Evolutionary conservation across 2,888 invertebrate species (phyloP), one percentile per base, ranked within the genome.

Genomic region (Hipparchia sbordonii): DNA sequence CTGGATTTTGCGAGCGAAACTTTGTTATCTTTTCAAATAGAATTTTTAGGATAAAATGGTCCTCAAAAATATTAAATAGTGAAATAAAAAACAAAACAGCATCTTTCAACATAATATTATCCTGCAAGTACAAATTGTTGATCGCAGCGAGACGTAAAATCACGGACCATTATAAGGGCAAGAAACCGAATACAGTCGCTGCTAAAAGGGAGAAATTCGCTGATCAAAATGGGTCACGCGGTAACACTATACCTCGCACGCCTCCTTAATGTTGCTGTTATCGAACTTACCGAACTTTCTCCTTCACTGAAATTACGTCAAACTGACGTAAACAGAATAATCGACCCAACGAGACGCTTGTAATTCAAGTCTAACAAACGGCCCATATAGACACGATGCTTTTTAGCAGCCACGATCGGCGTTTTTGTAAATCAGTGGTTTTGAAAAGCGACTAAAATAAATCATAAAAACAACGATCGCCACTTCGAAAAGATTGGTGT

Each of bases 211-310:
- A 13, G 46, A 62, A 39, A 46, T 62, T 63, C 60, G 67, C 59
- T 63, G 69, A 56, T 71, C 68, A 74, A 74, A 23, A 74, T 71
- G 71, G 67, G 33, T 59, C 71, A 71, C 63, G 62, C 67, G 71
- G 65, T 59, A 59, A 70, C 67, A 74, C 67, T 59, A 69, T 60
- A 73, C 62, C 56, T 48, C 33, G 33, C 48, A 9, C 10, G 65
- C 60, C 67, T 57, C 48, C 59, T 68, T 46, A 13, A 68, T 59
- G 45, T 8, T 12, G 23, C 13, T 5, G 45, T 59, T 68, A 13
- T 13, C 46, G 46, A 62, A 8, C 46, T 39, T 39, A 4, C 48
- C 46, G 13, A 62, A n/a, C 46, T n/a, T 62, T 13, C 46, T 62
- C 48, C 12, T 13, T 6, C 57, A 8, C 62, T 12, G 62, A 48